Conservation (phyloP, 2,888 invertebrate species). For the Allygus modestus region DNA sequence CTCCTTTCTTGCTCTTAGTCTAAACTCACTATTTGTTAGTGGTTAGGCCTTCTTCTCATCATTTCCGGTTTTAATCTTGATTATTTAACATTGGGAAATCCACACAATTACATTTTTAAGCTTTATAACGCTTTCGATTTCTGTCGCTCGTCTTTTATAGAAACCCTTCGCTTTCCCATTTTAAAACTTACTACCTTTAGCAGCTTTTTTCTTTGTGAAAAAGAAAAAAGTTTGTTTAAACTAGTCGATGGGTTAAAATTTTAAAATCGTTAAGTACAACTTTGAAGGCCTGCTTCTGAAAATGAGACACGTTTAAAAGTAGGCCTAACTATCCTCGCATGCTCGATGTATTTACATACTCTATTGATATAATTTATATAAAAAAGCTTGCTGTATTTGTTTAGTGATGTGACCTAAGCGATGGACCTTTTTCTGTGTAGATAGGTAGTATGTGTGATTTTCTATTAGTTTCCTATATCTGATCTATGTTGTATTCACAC, state of each 20-base stretch:
- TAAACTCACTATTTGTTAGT: constrained; percentile 45
- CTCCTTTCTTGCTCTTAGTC: constrained; percentile 9
- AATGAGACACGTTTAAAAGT: constrained; percentile 33
- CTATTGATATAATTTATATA: not conserved
- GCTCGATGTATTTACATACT: constrained; percentile 38
- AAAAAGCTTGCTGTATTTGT: constrained; percentile 21
- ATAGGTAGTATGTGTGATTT: not conserved
- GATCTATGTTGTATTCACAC: constrained; percentile 7
- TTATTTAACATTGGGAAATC: not conserved
- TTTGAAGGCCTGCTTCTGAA: constrained; percentile 51
- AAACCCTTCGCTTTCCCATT: constrained; percentile 8
- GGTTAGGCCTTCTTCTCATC: constrained; percentile 55
- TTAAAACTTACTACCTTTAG: not conserved
- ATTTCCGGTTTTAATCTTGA: constrained; percentile 38
- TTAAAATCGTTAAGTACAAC: not conserved
- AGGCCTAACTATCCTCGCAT: constrained; percentile 57
- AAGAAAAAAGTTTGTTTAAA: not conserved
- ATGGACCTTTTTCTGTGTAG: constrained; percentile 36
- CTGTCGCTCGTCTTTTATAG: not conserved
- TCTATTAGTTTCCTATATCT: not conserved
- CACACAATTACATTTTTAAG: not conserved
- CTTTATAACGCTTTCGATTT: constrained; percentile 26
- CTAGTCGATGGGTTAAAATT: not conserved
- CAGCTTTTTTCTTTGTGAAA: not conserved
- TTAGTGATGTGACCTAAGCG: constrained; percentile 42